Evolutionary conservation across 1,140 invertebrate species (phyloP).

Genomic region (Caerostris extrusa): DNA sequence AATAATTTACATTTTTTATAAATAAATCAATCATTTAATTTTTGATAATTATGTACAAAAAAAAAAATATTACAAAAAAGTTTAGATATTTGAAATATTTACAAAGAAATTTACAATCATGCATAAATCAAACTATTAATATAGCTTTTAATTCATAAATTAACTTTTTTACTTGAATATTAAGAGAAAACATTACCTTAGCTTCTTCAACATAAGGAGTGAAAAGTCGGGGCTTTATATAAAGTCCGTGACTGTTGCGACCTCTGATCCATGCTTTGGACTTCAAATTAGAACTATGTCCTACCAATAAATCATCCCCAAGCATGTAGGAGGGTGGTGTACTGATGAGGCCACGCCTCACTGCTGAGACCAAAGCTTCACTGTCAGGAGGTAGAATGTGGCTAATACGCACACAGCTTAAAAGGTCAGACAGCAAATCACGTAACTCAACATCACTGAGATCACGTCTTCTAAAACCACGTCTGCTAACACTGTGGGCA

Average conservation of each 20-base stretch:
- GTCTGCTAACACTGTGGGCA: slow-evolving; percentile 92
- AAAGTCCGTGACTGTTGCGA: slow-evolving; percentile 88
- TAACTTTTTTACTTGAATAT: too few relatives aligned
- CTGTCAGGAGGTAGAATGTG: slow-evolving; percentile 93
- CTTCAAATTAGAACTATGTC: slow-evolving; percentile 80
- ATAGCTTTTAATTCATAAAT: too few relatives aligned
- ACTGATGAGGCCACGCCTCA: slow-evolving; percentile 91
- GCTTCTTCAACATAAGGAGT: slow-evolving; percentile 97
- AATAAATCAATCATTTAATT: too few relatives aligned
- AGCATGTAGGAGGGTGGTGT: slow-evolving; percentile 94
- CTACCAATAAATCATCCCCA: slow-evolving; percentile 82
- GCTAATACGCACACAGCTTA: slow-evolving; percentile 92
- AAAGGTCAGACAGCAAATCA: slow-evolving; percentile 91
- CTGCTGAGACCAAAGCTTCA: slow-evolving; percentile 88
- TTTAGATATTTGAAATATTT: too few relatives aligned
- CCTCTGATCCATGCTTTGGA: slow-evolving; percentile 86
- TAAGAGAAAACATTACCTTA: slow-evolving; percentile 85
- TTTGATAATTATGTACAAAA: too few relatives aligned
- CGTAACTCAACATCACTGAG: slow-evolving; percentile 92
- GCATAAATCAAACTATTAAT: too few relatives aligned
- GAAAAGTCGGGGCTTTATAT: slow-evolving; percentile 92
- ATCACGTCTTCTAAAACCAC: slow-evolving; percentile 92
- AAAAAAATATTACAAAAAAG: too few relatives aligned
- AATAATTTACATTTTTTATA: too few relatives aligned
- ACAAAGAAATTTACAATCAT: too few relatives aligned